These are phyloP conservation scores for Chorisops tibialis DNA, from an alignment of 2,888 invertebrate species.

Conservation along the genomic window DNA sequence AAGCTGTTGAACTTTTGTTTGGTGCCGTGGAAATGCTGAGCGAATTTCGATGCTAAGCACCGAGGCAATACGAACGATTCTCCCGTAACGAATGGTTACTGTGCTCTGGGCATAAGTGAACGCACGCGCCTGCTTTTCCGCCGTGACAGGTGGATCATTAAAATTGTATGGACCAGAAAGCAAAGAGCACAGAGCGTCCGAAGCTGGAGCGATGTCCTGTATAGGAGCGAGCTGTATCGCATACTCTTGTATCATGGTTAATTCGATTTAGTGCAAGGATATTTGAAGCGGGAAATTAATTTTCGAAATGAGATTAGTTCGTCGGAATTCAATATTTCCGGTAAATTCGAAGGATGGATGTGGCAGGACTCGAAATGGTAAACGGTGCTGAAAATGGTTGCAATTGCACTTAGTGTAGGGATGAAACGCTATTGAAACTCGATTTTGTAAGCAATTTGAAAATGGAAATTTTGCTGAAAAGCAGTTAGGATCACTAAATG, in stretches of 20 bases:
- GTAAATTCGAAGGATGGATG: no score
- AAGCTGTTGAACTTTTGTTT: conserved; percentile 28
- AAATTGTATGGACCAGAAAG: conserved; percentile 2
- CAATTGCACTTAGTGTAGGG: no score
- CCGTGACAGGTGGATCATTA: conserved; percentile 25
- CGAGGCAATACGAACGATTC: neutral
- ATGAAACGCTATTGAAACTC: no score
- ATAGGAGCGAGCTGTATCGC: neutral
- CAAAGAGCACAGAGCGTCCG: neutral
- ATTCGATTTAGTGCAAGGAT: conserved; percentile 7
- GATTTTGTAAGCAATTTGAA: no score
- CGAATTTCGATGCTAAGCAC: neutral
- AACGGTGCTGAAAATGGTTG: no score
- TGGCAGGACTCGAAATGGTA: neutral
- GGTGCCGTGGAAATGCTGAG: neutral
- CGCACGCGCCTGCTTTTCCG: conserved; percentile 10
- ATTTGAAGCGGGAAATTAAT: conserved; percentile 18
- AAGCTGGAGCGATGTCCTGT: neutral
- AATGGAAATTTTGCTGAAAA: no score
- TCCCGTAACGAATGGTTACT: neutral
- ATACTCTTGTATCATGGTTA: neutral
- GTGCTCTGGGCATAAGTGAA: conserved; percentile 10
- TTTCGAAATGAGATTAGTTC: conserved; percentile 16
- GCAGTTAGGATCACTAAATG: no score
- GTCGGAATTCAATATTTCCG: no score